Base-by-base conservation (phyloP, 2,113 vertebrate species). In the Solea solea region DNA sequence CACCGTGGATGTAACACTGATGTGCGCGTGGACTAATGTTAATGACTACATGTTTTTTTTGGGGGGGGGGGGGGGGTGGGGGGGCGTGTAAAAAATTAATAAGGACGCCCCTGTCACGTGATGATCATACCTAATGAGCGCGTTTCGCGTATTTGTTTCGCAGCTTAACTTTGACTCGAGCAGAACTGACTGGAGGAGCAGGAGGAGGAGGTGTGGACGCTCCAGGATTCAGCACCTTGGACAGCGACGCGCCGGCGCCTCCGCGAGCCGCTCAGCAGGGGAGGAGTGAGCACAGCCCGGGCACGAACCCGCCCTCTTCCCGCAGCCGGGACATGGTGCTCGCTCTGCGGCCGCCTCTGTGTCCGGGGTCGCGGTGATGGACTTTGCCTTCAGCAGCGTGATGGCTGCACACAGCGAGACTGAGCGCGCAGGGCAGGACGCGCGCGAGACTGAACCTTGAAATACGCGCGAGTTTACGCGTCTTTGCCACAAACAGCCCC, bases 221-320 rank as follows among this genome's bases (percentile, higher is more conserved):
- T 66, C 58, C 66, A 8, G 56, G 40, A 60, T 8, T 76, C 85
- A 90, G 89, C 74, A 88, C 87, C 74, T 65, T 15, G 90, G 88
- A 92, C 76, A 92, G 87, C 83, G 81, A 85, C 82, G 13, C 66
- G 5, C 41, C 52, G 81, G 50, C 8, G 42, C 69, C 34, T 25
- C 21, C 53, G 1, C 6, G 15, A 34, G 15, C 54, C 14, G 51
- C 79, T 55, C 44, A 57, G 27, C 50, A 62, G 25, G 53, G 21
- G 44, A 40, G 66, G 72, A 79, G 69, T 55, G 67, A 67, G 9
- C 63, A 4, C 11, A 72, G 11, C 56, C 59, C 72, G 27, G 54
- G 9, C 14, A 28, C n/a, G 42, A 21, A 4, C 21, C 69, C 49
- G 54, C 71, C 6, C 25, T 27, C 39, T 12, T 10, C 67, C 54